Conservation (phyloP, 1,140 invertebrate species). For the Nasonia vitripennis region DNA sequence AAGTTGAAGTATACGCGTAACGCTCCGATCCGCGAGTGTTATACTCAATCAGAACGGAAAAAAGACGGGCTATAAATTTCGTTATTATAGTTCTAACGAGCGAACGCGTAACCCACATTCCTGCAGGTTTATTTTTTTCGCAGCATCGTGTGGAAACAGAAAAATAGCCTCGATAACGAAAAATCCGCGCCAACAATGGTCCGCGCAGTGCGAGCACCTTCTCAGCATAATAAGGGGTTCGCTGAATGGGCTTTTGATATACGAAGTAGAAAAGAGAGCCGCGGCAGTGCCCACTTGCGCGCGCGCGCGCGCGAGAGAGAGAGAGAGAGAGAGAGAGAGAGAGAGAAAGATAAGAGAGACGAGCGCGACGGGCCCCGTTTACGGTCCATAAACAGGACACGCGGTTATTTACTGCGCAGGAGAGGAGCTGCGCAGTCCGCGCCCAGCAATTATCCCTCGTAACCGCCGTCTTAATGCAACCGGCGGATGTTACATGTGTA, state of each 20-base stretch:
- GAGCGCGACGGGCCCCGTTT: slow-evolving; percentile 58
- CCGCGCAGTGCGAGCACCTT: not conserved
- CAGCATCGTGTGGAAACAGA: not conserved
- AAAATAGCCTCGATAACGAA: not conserved
- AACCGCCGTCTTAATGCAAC: slow-evolving; percentile 60
- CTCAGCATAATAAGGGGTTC: slow-evolving; percentile 37
- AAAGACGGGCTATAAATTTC: not conserved
- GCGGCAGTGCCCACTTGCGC: too few species aligned
- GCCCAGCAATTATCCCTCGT: slow-evolving; percentile 62
- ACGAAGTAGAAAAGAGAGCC: slow-evolving; percentile 61
- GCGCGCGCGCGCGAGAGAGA: not conserved
- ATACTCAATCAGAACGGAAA: not conserved
- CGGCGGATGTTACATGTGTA: slow-evolving; percentile 41
- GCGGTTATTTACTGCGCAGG: slow-evolving; percentile 61
- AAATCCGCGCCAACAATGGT: not conserved
- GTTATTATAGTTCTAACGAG: not conserved
- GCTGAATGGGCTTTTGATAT: slow-evolving; percentile 57
- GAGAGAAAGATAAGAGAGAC: slow-evolving; percentile 29
- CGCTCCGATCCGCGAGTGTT: not conserved
- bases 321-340: not conserved
- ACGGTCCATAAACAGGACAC: slow-evolving; percentile 65
- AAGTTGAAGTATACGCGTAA: not conserved
- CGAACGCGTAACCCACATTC: not conserved
- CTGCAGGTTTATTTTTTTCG: too few species aligned
- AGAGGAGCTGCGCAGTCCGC: slow-evolving; percentile 30